These are phyloP conservation scores for Clitarchus hookeri DNA, from an alignment of 2,888 invertebrate genomes.

Conservation along the genomic window DNA sequence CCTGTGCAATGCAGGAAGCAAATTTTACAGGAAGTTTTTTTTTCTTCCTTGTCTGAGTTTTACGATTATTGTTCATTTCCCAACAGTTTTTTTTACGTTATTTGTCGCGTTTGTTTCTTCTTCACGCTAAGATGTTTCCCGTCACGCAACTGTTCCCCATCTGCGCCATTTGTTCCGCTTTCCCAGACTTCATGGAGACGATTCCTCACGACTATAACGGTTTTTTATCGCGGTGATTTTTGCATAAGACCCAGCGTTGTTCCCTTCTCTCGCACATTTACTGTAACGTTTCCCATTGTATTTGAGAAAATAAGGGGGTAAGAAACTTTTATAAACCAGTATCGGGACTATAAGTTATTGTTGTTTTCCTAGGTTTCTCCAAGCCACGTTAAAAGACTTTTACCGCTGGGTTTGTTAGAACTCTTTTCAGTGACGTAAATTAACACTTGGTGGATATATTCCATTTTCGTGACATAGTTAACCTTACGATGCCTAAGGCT, in stretches of 20 bases:
- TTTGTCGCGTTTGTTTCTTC: background rate
- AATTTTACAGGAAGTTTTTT: background rate
- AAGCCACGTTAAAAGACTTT: too few species aligned
- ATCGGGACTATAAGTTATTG: too few species aligned
- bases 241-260: background rate
- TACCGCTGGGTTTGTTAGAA: too few species aligned
- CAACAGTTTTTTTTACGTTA: background rate
- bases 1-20: background rate
- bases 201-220: background rate
- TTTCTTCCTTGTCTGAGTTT: background rate
- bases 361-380: too few species aligned
- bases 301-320: too few species aligned
- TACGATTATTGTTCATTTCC: background rate
- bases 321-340: too few species aligned
- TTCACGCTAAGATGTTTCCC: background rate
- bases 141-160: background rate
- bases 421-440: too few species aligned
- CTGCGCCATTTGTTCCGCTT: background rate
- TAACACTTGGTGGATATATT: too few species aligned
- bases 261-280: too few species aligned
- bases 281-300: too few species aligned
- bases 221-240: background rate
- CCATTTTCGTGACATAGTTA: too few species aligned
- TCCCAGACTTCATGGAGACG: background rate
- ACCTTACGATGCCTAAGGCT: too few species aligned